Base-by-base conservation (phyloP, 2,797 vertebrate species). In the Chaenodraco wilsoni region DNA sequence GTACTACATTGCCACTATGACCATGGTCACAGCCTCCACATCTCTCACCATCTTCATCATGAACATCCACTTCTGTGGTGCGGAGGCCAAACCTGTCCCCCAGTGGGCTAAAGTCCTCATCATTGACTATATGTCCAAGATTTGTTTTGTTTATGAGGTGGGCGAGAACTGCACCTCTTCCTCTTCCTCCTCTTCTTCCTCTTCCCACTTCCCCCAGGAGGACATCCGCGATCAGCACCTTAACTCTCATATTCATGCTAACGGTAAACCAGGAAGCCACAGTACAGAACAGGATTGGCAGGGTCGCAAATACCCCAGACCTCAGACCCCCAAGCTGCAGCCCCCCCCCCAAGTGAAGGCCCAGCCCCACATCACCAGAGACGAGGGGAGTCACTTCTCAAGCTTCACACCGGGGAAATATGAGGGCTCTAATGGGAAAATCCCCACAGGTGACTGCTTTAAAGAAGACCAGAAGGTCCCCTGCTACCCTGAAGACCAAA, bases 41-140 rank as follows among this genome's bases (percentile, higher is more conserved):
- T 95, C 97, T 0, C 54, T 99, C 88, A 99, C 98, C 11, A 99
- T 99, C 86, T 98, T 99, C 91, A 97, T 99, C 84, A 99, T 99
- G 98, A 99, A 99, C 61, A 96, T 99, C 69, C 98, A 99, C 82
- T 98, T 98, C 75, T 99, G 98, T 21, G 97, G 98, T 14, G 95
- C 96, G 0, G 98, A 98, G 86, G 98, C 98, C 82, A 97, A 95
- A 80, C 97, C 98, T 1, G 97, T 99, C 57, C 98, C 98, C 0
- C 95, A 87, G 4, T 99, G 98, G 98, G 98, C 97, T 40, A 96
- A 95, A 79, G 96, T 99, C 65, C 91, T 99, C 82, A 97, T 99
- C 88, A 94, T 99, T 76, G 96, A 96, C 89, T 98, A 99, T 88
- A 98, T 99, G 98, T 96, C 97, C 76, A 97, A 96, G 92, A 95